Base-by-base conservation (phyloP, 2,113 vertebrate genomes). In the Nesoenas mayeri region DNA sequence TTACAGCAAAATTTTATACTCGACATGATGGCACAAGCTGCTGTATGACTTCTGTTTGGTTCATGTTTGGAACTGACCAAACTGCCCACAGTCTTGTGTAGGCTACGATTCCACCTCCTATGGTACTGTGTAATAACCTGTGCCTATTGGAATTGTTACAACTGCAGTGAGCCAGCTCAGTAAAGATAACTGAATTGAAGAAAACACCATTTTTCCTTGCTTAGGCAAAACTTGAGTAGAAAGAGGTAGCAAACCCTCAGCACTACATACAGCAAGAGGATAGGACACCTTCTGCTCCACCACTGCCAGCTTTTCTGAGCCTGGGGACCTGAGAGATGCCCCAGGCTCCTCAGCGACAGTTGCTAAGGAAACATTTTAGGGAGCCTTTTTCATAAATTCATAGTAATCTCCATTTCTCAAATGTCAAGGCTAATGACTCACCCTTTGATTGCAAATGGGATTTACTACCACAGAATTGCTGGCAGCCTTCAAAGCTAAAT, bases 321-420 rank as follows among this genome's bases (percentile, higher is more conserved):
- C 94, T 85, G 64, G 96, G 94, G 95, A 97, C 93, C 91, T 79
- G 64, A 53, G 79, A 97, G 87, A 95, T 96, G 93, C 94, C 96
- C 92, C 73, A 95, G 93, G 87, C 95, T 96, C 88, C 94, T 94
- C 96, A 94, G 95, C 93, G 95, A 96, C 97, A 97, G 97, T 97
- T 97, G 97, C 97, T 97, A 97, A 91, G 97, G 97, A 97, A 97
- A 97, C 97, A 97, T 97, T 97, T 97, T 97, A 97, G 96, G 95
- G 88, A 97, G 95, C 91, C 96, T 97, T 97, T 97, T 97, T 96
- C 97, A 97, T 97, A 97, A 97, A 97, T 97, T 97, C 94, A 96
- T 97, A 97, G 97, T 97, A 97, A 97, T 97, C 97, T 97, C 96
- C 96, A 97, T 97, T 97, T 97, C 96, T 97, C 96, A 97, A 96